phyloP scores from a whole-genome alignment of 2,888 invertebrate genomes.

The Sminthurides aquaticus region DNA sequence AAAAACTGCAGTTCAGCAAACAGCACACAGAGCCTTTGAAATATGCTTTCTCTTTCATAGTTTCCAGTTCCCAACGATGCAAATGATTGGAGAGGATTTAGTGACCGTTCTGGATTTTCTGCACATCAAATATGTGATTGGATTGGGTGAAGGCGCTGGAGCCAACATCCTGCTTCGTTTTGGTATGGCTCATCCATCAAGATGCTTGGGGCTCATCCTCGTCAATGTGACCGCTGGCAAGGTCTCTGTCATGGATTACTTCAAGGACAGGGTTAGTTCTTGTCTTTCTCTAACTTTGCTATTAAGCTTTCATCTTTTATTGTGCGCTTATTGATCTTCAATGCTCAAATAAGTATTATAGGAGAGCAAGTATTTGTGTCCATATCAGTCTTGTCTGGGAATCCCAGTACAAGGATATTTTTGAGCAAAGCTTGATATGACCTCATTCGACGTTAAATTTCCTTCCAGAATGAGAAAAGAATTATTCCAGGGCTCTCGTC shows the following conservation, averaged over 20 bases:
- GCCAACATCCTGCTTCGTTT: conserved; percentile 79
- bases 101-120: conserved; percentile 73
- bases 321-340: no score
- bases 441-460: no score
- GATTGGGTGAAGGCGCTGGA: conserved; percentile 72
- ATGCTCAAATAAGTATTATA: no score
- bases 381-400: no score
- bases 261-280: conserved; percentile 63
- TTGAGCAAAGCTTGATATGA: no score
- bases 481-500: no score
- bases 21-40: no score
- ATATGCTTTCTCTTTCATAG: no score
- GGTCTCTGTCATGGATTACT: conserved; percentile 75
- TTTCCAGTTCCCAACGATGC: conserved; percentile 72
- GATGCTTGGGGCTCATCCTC: conserved; percentile 70
- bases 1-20: no score
- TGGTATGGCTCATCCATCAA: conserved; percentile 69
- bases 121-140: conserved; percentile 73
- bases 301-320: neutral
- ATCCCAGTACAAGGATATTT: no score
- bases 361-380: no score
- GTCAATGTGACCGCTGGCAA: conserved; percentile 83
- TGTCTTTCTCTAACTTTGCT: conserved; percentile 4
- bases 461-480: no score
- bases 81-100: conserved; percentile 71